Conservation (phyloP, 2,797 vertebrate genomes). For the Cephalopachus bancanus region DNA sequence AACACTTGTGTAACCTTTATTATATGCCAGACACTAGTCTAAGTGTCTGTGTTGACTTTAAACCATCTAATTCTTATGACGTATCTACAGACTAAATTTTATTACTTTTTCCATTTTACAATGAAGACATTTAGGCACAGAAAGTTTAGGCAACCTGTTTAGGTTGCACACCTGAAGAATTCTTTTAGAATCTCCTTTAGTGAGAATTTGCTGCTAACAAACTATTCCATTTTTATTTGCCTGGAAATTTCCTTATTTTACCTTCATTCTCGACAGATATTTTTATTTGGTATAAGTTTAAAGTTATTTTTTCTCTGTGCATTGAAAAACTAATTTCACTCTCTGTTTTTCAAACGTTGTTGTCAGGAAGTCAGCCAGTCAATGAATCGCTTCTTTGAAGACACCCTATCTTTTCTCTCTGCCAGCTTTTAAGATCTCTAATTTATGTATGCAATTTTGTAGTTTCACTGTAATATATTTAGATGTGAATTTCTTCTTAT, state of each 20-base stretch:
- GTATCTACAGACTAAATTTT: neutral
- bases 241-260: neutral
- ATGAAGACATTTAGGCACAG: neutral
- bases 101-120: neutral
- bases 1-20: neutral
- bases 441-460: neutral
- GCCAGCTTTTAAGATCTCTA: neutral
- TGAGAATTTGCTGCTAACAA: neutral
- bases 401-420: too few relatives aligned
- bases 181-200: neutral
- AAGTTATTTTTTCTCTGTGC: neutral
- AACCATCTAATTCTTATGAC: neutral
- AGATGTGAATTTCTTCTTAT: neutral
- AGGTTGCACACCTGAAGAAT: neutral
- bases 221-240: neutral
- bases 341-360: neutral
- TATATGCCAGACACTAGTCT: neutral
- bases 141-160: neutral
- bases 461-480: neutral
- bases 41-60: neutral
- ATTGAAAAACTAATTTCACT: neutral
- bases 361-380: neutral
- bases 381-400: neutral
- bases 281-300: neutral
- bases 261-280: neutral